Evolutionary conservation across 2,888 invertebrate species (phyloP).

Genomic region (Agapostemon virescens): DNA sequence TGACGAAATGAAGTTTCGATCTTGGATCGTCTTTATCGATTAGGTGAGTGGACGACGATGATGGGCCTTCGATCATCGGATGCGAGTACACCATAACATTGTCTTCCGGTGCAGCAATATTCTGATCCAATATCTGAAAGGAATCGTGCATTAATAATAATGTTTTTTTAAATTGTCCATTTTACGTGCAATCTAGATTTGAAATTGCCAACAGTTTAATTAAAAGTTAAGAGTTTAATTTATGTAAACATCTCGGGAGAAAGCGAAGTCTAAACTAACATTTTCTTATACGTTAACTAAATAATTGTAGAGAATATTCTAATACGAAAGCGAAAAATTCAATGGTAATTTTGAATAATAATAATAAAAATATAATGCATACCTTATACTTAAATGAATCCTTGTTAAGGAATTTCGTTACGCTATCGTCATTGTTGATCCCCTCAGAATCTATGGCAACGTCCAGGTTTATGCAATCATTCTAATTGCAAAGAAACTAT

Average conservation of each 20-base stretch:
- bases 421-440: constrained; percentile 65
- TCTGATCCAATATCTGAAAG: constrained; percentile 69
- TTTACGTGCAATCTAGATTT: background rate
- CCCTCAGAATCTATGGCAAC: constrained; percentile 69
- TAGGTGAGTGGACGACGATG: constrained; percentile 66
- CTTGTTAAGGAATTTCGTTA: constrained; percentile 69
- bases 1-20: constrained; percentile 85
- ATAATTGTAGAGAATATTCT: background rate
- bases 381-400: constrained; percentile 71
- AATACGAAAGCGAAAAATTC: no score
- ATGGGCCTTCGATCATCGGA: constrained; percentile 56
- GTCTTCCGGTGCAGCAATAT: constrained; percentile 60
- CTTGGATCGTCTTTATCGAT: constrained; percentile 84
- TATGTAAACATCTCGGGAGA: background rate
- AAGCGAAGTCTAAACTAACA: background rate
- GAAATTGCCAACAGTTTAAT: background rate
- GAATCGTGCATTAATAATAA: background rate
- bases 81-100: constrained; percentile 65
- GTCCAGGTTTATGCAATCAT: constrained; percentile 70
- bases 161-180: background rate
- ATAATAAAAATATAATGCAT: no score
- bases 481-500: constrained; percentile 34
- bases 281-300: background rate
- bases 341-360: no score
- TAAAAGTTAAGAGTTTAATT: background rate